phyloP scores from a whole-genome alignment of 2,113 vertebrate species.

The Gymnarchus niloticus region DNA sequence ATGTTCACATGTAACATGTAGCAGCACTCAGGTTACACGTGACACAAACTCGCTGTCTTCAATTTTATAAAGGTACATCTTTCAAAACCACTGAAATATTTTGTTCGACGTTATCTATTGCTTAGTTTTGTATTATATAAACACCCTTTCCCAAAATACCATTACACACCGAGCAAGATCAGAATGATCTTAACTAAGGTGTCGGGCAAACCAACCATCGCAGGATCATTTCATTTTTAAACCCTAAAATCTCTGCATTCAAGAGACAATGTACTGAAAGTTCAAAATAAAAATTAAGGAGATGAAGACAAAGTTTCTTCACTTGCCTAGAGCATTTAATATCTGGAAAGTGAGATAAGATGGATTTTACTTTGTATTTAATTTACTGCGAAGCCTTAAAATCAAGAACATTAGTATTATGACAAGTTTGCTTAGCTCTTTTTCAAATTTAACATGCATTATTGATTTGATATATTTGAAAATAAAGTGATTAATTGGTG shows the following conservation, averaged over 20 bases:
- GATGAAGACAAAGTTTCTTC: neutral
- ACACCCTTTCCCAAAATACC: neutral
- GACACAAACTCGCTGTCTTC: neutral
- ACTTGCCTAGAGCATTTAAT: constrained; percentile 5
- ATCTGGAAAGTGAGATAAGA: neutral
- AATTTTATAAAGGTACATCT: neutral
- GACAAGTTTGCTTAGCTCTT: neutral
- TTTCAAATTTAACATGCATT: neutral
- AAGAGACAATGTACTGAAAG: neutral
- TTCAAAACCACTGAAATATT: neutral
- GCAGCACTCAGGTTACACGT: neutral
- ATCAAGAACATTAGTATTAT: neutral
- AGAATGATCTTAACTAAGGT: neutral
- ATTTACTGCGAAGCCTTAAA: neutral
- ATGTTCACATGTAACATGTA: neutral
- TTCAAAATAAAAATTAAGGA: neutral
- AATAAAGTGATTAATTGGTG: neutral
- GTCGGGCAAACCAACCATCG: neutral
- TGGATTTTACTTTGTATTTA: constrained; percentile 14
- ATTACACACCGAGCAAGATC: neutral
- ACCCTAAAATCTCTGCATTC: neutral
- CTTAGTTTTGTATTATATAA: neutral
- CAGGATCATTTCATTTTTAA: neutral
- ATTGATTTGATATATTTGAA: neutral
- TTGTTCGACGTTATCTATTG: neutral